Base-by-base conservation (phyloP, 1,140 invertebrate species). In the Brachionus paranguensis region DNA sequence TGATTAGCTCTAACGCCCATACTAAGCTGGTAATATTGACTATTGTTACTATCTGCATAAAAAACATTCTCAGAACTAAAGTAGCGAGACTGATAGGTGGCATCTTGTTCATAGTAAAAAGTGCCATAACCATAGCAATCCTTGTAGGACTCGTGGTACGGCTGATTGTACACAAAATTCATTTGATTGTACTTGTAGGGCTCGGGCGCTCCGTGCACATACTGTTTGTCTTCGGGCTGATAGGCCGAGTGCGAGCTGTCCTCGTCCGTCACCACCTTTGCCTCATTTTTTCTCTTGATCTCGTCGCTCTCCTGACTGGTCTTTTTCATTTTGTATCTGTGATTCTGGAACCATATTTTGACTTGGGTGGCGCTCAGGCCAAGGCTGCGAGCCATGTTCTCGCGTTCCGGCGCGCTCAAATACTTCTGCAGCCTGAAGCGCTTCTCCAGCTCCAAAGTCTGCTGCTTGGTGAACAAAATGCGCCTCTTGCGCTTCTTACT, bases 401-500 rank as follows among this genome's bases (percentile, higher is more conserved):
- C 97, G 24, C 97, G 90, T 90, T 99, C 97, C 0, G 95, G 95
- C 0, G 96, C 96, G 11, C 95, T 97, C 12, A 99, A 90, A 88
- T 99, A 99, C 72, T 95, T 91, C 88, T 98, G 96, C 87, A 98
- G 95, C n/a, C 95, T 92, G 89, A 99, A 99, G 68, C 96, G 91
- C 86, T 96, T 91, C 88, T 99, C 96, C 85, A 99, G 88, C 88
- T 98, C 96, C 88, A 94, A 97, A 0, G 96, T 98, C 89, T 99
- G 97, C 0, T 95, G 93, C 89, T 99, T 98, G n/a, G 96, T 98
- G 88, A 99, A 99, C 0, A 99, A 91, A 0, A 99, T 96, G 0
- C 98, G 92, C 47, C 97, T 92, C 89, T 99, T 99, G 37, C 97
- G 91, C 87, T 98, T 98, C 47, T 79, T 79, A 24, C 12, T 79